A percentile compares a stretch with the other conserved stretches of the same genome.
phyloP scores from a whole-genome alignment of 2,888 invertebrate species.

The Tubiluchus corallicola region DNA sequence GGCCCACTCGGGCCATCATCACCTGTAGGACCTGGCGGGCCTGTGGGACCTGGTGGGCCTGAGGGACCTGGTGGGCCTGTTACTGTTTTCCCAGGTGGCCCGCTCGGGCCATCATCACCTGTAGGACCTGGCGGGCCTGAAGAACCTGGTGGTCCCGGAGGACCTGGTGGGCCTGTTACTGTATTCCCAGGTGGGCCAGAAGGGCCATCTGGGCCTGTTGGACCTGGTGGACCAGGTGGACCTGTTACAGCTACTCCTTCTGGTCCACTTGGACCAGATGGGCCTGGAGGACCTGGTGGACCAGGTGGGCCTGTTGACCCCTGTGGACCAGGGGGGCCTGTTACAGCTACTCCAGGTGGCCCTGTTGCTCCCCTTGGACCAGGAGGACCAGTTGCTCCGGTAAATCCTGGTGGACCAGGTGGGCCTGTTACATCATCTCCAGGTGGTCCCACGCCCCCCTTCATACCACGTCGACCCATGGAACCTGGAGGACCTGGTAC shows the following conservation, averaged over 20 bases:
- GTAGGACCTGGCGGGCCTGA: constrained; percentile 15
- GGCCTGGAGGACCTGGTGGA: constrained; percentile 11
- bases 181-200: no score
- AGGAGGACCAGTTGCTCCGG: constrained; percentile 22
- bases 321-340: constrained; percentile 10
- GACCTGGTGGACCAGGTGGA: constrained; percentile 19
- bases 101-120: constrained; percentile 11
- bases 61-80: not conserved
- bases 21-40: constrained; percentile 10
- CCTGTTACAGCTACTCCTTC: constrained; percentile 19
- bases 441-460: constrained; percentile 10
- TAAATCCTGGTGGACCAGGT: constrained; percentile 15
- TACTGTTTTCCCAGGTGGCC: not conserved
- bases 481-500: constrained; percentile 10
- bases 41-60: not conserved
- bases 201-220: constrained; percentile 18
- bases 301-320: constrained; percentile 11
- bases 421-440: constrained; percentile 13
- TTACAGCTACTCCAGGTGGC: constrained; percentile 18
- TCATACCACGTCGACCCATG: not conserved
- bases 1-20: constrained; percentile 10
- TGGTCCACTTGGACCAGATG: constrained; percentile 11
- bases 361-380: constrained; percentile 19
- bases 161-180: no score
- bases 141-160: constrained; percentile 15